A percentile compares a stretch with the other conserved stretches of the same genome.
phyloP scores from a whole-genome alignment of 2,113 vertebrate genomes.

The Mus musculus region GRCm39 chr11:106654501-106655000 shows the following conservation, averaged over 20 bases:
- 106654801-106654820: neutral
- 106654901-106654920: neutral
- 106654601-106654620: neutral
- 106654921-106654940: neutral
- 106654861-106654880: neutral
- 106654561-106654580: neutral
- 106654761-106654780: conserved; percentile 38
- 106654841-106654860: too few relatives aligned
- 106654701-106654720: neutral
- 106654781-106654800: neutral
- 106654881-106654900: neutral
- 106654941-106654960: neutral
- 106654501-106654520: neutral
- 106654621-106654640: neutral
- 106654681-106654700: conserved; percentile 44
- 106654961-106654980: neutral
- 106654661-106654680: neutral
- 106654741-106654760: conserved; percentile 16
- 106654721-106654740: neutral
- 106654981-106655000: neutral
- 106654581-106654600: neutral
- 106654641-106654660: neutral
- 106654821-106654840: too few relatives aligned
- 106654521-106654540: neutral
- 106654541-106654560: neutral